Evolutionary conservation across 1,140 invertebrate genomes (phyloP), one percentile per base, ranked within the genome.

Genomic region (Meloidogyne exigua): DNA sequence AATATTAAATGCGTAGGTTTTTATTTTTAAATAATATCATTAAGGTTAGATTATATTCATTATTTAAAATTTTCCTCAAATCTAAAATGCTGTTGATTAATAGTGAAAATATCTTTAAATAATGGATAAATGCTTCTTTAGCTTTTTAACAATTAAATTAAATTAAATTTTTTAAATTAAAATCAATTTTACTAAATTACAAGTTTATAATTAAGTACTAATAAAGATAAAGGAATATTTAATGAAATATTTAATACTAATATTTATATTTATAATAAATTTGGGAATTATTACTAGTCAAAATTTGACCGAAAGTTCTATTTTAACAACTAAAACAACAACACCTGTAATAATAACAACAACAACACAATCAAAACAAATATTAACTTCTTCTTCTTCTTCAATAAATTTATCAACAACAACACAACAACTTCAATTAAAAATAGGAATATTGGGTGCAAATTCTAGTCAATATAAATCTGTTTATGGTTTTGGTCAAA

Each of bases 401-500:
- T 44, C 42, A 44, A 44, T 5, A 49, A 49, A 10, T 39, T 39
- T 39, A 7, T 10, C 49, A 57, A 49, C 15, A 49, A 0, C 18
- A 57, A n/a, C 18, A 57, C 18, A n/a, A 57, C 49, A 57, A 57
- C 49, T 74, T 68, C n/a, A 32, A 18, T 11, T 74, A 10, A 74
- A 74, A 76, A 69, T 80, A 39, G 80, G 80, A 18, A 67, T 82
- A 15, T 62, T 82, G 7, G 83, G 83, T 57, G 44, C 71, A 18
- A 82, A 82, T 49, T 28, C 26, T 12, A 76, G 42, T 32, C 15
- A 65, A 39, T 23, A 79, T 18, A 67, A 81, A 32, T 32, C 39
- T 36, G 44, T 76, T 39, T 78, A 81, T 49, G 80, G 80, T 15
- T 82, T 82, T 44, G 80, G 80, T n/a, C 80, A 82, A 64, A 76